Conservation (phyloP, 1,140 invertebrate species). For the Nylanderia fulva region DNA sequence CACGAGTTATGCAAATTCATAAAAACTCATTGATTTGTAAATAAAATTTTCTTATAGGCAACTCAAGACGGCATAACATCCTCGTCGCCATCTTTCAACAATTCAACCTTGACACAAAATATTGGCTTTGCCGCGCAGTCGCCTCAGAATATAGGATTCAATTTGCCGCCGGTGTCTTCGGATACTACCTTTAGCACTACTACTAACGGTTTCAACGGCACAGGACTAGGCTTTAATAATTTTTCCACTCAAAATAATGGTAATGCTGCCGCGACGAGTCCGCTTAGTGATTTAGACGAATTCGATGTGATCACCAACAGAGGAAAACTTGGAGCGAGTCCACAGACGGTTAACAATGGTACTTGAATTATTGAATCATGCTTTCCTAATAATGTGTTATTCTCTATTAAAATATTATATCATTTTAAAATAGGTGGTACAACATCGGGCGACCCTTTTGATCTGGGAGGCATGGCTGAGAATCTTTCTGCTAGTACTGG, state of each 20-base stretch:
- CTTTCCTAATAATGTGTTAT: slow-evolving; percentile 1
- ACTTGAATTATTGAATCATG: slow-evolving; percentile 52
- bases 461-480: slow-evolving; percentile 88
- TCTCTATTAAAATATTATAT: background rate
- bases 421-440: slow-evolving; percentile 77
- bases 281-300: slow-evolving; percentile 92
- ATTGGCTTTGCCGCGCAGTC: slow-evolving; percentile 78
- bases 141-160: slow-evolving; percentile 81
- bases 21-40: slow-evolving; percentile 3
- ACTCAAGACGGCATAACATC: slow-evolving; percentile 66
- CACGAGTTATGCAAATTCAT: background rate
- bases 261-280: slow-evolving; percentile 82
- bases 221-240: slow-evolving; percentile 79
- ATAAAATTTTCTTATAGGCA: slow-evolving; percentile 29
- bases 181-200: slow-evolving; percentile 74
- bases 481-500: slow-evolving; percentile 85
- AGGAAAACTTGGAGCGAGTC: slow-evolving; percentile 84
- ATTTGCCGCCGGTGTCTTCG: slow-evolving; percentile 74
- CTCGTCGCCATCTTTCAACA: slow-evolving; percentile 76
- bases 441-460: slow-evolving; percentile 89
- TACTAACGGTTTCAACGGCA: slow-evolving; percentile 83
- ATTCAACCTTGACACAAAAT: slow-evolving; percentile 76
- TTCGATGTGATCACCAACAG: slow-evolving; percentile 93
- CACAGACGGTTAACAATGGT: slow-evolving; percentile 84
- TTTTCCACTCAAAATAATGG: slow-evolving; percentile 77